A percentile compares a stretch with the other conserved stretches of the same genome.
Conservation (phyloP, 1,140 invertebrate species). For the Ctenoplectra terminalis region DNA sequence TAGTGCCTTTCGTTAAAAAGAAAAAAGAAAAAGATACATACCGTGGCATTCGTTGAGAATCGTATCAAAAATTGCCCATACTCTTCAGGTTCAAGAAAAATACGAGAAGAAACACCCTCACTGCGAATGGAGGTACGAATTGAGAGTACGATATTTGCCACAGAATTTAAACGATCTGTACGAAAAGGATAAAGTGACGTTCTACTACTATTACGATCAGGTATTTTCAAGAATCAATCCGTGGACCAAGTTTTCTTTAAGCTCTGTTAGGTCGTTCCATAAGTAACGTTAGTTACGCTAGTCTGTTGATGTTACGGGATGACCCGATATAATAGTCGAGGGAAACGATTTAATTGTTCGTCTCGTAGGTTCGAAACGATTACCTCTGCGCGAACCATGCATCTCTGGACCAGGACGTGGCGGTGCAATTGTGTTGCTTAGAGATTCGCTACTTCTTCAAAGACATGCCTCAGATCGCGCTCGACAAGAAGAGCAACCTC, state of each 20-base stretch:
- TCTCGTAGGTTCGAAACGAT: constrained; percentile 92
- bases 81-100: constrained; percentile 87
- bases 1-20: too few species aligned
- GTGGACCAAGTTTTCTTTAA: too few species aligned
- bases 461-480: constrained; percentile 92
- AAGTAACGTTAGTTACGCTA: too few species aligned
- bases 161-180: constrained; percentile 93
- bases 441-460: constrained; percentile 95
- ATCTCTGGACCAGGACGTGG: constrained; percentile 92
- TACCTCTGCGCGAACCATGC: constrained; percentile 93
- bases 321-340: too few species aligned
- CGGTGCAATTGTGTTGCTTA: constrained; percentile 96
- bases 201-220: constrained; percentile 98
- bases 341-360: constrained; percentile 12
- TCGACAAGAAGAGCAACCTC: constrained; percentile 98
- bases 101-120: constrained; percentile 88
- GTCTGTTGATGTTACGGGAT: too few species aligned
- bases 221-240: constrained; percentile 81
- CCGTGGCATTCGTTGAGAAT: background rate
- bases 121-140: constrained; percentile 94
- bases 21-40: too few species aligned
- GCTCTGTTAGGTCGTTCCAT: too few species aligned
- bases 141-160: constrained; percentile 96
- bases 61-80: constrained; percentile 47
- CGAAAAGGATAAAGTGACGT: constrained; percentile 96